phyloP scores from a whole-genome alignment of 2,797 vertebrate genomes.

The Rallus crepitans region DNA sequence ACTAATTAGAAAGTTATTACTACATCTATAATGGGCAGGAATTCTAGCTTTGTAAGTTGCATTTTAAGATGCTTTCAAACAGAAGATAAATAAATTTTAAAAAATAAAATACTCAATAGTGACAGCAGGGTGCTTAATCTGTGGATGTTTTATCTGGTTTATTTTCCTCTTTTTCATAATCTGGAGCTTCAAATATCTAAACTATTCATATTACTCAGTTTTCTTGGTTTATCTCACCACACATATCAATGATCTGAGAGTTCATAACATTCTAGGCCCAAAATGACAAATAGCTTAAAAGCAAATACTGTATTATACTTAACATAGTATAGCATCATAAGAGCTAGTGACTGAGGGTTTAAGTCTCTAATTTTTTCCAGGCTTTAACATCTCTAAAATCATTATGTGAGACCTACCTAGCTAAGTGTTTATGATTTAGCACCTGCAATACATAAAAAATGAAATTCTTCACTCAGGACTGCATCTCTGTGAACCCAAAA shows the following conservation, averaged over 20 bases:
- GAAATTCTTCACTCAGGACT: background rate
- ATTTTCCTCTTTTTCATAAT: background rate
- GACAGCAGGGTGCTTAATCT: background rate
- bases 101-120: background rate
- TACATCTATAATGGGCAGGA: conserved; percentile 52
- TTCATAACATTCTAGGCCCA: background rate
- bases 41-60: conserved; percentile 44
- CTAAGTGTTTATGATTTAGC: fast-evolving
- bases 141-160: background rate
- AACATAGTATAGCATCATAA: background rate
- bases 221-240: background rate
- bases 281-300: background rate
- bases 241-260: background rate
- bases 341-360: background rate
- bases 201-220: background rate
- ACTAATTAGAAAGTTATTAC: conserved; percentile 77
- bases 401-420: background rate
- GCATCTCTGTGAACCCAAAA: background rate
- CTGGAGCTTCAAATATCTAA: background rate
- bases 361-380: background rate
- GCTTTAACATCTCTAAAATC: background rate
- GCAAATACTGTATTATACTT: background rate
- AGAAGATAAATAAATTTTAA: background rate
- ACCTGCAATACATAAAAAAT: background rate
- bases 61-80: conserved; percentile 33